phyloP scores from a whole-genome alignment of 2,797 vertebrate genomes.

The Coranthus polyacanthus region DNA sequence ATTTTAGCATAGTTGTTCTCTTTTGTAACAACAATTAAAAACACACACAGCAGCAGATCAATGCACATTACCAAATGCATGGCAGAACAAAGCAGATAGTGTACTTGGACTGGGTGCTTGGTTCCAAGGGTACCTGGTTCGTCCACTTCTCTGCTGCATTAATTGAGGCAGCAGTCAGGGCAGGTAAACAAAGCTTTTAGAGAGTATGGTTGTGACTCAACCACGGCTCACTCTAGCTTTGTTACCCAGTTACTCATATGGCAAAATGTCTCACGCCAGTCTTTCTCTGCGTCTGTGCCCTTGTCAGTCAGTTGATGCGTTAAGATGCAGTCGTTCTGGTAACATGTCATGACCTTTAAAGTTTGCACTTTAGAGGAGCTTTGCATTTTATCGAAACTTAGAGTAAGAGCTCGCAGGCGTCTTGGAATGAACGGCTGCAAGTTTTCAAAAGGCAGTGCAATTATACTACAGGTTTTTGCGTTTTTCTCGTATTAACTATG shows the following conservation, averaged over 20 bases:
- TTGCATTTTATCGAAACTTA: neutral
- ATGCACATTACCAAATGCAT: conserved; percentile 60
- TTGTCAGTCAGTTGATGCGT: conserved; percentile 46
- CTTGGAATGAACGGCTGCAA: neutral
- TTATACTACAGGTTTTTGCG: too few relatives aligned
- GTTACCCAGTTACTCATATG: conserved; percentile 57
- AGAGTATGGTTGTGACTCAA: conserved; percentile 70
- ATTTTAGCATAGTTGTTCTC: conserved; percentile 67
- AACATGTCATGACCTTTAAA: conserved; percentile 16
- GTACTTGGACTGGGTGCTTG: conserved; percentile 57
- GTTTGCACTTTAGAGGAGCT: neutral
- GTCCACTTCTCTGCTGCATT: conserved; percentile 70
- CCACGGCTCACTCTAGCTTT: conserved; percentile 52
- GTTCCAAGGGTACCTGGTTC: conserved; percentile 67
- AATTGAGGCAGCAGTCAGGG: conserved; percentile 72
- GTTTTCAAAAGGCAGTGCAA: too few relatives aligned
- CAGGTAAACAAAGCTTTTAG: conserved; percentile 81
- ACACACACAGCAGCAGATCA: conserved; percentile 58
- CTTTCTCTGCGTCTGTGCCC: conserved; percentile 43
- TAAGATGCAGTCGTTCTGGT: conserved; percentile 43
- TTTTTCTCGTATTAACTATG: too few relatives aligned
- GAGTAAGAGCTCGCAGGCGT: neutral
- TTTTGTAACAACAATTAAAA: conserved; percentile 70
- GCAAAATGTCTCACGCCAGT: conserved; percentile 57
- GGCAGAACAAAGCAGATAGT: conserved; percentile 57